These are phyloP conservation scores for Buceros bicornis DNA, from an alignment of 2,797 vertebrate species.

Conservation along the genomic window DNA sequence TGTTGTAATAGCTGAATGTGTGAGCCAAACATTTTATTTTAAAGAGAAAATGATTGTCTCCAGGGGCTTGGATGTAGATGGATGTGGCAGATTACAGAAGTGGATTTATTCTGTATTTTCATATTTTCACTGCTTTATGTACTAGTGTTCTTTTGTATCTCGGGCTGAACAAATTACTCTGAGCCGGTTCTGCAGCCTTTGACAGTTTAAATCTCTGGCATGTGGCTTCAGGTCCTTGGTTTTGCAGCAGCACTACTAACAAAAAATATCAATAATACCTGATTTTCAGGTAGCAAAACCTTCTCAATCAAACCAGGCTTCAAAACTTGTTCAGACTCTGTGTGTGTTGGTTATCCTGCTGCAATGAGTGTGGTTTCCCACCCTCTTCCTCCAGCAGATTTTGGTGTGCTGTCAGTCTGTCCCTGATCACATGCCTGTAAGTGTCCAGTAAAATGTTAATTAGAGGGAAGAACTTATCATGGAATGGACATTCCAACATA, in stretches of 20 bases:
- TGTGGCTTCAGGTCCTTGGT: neutral
- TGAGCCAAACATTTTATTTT: too few species aligned
- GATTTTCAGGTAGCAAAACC: neutral
- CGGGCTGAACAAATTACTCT: neutral
- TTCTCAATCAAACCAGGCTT: neutral
- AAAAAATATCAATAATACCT: neutral
- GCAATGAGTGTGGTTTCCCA: neutral
- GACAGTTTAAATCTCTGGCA: neutral
- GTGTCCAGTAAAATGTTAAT: neutral
- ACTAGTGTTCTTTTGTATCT: neutral
- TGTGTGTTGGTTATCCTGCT: neutral
- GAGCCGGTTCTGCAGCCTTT: neutral
- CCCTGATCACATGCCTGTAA: neutral
- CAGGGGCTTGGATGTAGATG: neutral
- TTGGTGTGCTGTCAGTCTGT: neutral
- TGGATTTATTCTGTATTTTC: neutral
- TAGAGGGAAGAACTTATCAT: neutral
- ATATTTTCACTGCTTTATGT: neutral
- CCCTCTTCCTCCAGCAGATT: neutral
- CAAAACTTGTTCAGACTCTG: neutral
- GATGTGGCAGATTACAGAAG: neutral
- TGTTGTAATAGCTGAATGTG: neutral
- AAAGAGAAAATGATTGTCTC: too few species aligned
- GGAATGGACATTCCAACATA: neutral
- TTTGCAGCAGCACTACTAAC: neutral